Conservation (phyloP, 2,888 invertebrate genomes). For the Aethes cnicana region DNA sequence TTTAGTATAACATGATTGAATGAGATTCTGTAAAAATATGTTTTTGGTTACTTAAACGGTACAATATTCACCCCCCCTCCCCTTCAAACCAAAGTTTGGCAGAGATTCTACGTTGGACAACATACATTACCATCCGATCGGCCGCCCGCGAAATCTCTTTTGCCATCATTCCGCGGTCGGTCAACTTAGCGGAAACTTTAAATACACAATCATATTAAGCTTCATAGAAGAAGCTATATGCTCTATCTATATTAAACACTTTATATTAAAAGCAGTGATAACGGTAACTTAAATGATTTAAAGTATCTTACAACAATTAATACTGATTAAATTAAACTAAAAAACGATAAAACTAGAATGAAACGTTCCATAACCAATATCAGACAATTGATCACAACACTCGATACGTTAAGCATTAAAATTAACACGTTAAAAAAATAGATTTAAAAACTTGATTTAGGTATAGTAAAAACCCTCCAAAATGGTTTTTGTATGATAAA, state of each 20-base stretch:
- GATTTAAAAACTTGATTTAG: slow-evolving; percentile 24
- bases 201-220: slow-evolving; percentile 21
- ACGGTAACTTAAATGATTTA: slow-evolving; percentile 15
- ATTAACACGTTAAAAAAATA: slow-evolving; percentile 31
- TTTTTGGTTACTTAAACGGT: slow-evolving; percentile 2
- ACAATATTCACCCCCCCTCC: neutral
- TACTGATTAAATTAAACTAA: slow-evolving; percentile 29
- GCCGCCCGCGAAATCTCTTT: neutral
- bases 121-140: neutral
- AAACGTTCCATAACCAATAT: slow-evolving; percentile 1
- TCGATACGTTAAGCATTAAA: slow-evolving; percentile 36
- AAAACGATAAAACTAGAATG: slow-evolving; percentile 6
- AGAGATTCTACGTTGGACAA: slow-evolving; percentile 24
- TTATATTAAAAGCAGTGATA: slow-evolving; percentile 23
- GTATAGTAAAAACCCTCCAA: slow-evolving; percentile 29
- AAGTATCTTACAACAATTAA: slow-evolving; percentile 24
- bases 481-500: slow-evolving; percentile 9
- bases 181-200: neutral
- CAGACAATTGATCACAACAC: slow-evolving; percentile 37
- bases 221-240: slow-evolving; percentile 22
- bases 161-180: neutral
- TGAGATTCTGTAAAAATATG: slow-evolving; percentile 1
- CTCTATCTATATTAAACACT: slow-evolving; percentile 14
- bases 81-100: slow-evolving; percentile 8
- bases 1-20: neutral